These are phyloP conservation scores for Seriola dumerili DNA, from an alignment of 2,113 vertebrate species.

Conservation along the genomic window DNA sequence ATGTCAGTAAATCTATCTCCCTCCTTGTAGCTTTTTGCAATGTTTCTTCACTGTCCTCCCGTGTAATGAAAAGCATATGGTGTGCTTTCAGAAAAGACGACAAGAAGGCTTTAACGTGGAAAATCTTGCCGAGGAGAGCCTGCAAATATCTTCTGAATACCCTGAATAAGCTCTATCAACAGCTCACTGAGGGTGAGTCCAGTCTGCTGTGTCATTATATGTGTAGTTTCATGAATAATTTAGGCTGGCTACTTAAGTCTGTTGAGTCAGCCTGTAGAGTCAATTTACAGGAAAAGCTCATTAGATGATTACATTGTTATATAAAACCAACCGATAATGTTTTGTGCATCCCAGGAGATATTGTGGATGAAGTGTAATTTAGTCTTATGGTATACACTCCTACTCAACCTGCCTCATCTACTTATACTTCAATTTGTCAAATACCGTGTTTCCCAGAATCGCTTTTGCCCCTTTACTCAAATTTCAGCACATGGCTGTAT, in stretches of 20 bases:
- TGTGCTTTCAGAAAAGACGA: constrained; percentile 91
- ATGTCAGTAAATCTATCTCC: constrained; percentile 51
- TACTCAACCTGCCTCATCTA: constrained; percentile 2
- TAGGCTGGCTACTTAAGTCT: constrained; percentile 25
- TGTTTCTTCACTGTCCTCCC: constrained; percentile 56
- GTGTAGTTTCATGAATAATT: constrained; percentile 67
- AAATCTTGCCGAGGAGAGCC: constrained; percentile 96
- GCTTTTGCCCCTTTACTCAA: background rate
- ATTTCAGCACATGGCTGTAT: background rate
- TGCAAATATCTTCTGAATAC: constrained; percentile 96
- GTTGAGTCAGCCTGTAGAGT: constrained; percentile 53
- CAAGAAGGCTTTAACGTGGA: constrained; percentile 94
- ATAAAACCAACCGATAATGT: constrained; percentile 17
- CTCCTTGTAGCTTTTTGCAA: constrained; percentile 34
- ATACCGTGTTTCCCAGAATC: constrained; percentile 1
- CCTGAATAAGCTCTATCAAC: constrained; percentile 92
- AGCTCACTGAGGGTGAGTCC: constrained; percentile 93
- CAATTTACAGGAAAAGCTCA: constrained; percentile 47
- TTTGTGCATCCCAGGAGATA: constrained; percentile 22
- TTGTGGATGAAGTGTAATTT: constrained; percentile 21
- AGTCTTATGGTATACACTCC: background rate
- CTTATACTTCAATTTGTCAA: background rate
- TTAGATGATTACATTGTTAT: constrained; percentile 24
- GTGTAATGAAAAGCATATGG: constrained; percentile 70
- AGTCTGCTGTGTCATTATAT: constrained; percentile 50